phyloP scores from a whole-genome alignment of 1,140 invertebrate genomes.

The Euura saliciscinereae region DNA sequence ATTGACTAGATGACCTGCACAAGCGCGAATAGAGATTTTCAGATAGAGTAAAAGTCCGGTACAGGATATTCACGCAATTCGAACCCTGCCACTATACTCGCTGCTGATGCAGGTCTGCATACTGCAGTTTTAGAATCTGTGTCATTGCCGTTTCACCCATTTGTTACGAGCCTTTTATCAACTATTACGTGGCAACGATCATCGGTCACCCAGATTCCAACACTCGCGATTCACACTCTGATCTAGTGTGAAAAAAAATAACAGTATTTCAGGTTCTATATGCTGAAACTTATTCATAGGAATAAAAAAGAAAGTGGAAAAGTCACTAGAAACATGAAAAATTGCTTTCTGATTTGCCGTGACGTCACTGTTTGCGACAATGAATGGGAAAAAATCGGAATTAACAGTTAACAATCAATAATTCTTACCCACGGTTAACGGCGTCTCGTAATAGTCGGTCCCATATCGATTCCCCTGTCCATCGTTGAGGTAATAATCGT shows the following conservation, averaged over 20 bases:
- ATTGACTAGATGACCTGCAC: no score
- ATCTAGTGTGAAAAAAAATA: background rate
- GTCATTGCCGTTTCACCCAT: slow-evolving; percentile 43
- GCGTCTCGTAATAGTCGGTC: background rate
- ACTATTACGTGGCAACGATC: background rate
- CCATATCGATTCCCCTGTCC: background rate
- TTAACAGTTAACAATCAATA: no score
- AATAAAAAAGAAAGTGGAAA: no score
- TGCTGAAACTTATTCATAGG: background rate
- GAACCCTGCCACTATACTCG: slow-evolving; percentile 27
- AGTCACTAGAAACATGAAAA: no score
- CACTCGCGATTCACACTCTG: background rate
- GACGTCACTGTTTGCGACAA: no score
- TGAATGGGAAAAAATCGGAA: no score
- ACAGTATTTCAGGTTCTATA: background rate
- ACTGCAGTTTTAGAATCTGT: slow-evolving; percentile 31
- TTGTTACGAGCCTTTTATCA: slow-evolving; percentile 21
- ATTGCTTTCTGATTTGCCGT: no score
- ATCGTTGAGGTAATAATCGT: background rate
- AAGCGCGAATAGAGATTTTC: no score
- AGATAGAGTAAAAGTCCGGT: slow-evolving; percentile 10
- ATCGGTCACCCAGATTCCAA: background rate
- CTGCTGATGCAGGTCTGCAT: slow-evolving; percentile 21
- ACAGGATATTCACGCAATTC: slow-evolving; percentile 27
- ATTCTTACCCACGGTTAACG: background rate